Evolutionary conservation across 2,888 invertebrate genomes (phyloP).

Genomic region (Sinentomon sp.): DNA sequence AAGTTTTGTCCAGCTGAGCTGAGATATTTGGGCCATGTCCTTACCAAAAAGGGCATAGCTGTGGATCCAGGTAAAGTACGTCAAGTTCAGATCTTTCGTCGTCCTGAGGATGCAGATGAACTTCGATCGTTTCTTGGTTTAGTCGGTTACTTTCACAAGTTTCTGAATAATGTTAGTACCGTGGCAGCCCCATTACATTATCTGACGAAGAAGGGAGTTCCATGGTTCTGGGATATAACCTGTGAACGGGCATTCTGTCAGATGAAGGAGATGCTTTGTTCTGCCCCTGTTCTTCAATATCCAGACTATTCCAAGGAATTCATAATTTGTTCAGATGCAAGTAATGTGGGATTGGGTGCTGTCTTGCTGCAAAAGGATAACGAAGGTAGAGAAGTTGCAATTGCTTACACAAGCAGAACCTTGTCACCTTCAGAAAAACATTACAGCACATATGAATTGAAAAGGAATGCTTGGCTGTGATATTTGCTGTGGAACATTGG

Average conservation of each 20-base stretch:
- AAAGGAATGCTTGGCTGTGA: no score
- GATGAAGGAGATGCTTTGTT: neutral
- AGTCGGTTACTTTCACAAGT: neutral
- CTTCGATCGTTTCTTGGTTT: constrained; percentile 3
- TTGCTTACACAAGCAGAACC: no score
- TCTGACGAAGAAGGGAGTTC: neutral
- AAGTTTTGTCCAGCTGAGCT: no score
- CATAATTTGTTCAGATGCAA: no score
- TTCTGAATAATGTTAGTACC: constrained; percentile 1
- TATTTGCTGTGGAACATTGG: no score
- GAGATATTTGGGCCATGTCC: constrained; percentile 1
- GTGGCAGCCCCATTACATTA: constrained; percentile 3
- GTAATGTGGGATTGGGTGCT: no score
- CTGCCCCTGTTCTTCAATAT: neutral
- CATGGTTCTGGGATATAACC: neutral
- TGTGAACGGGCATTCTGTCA: neutral
- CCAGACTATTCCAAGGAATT: neutral
- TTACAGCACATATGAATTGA: no score
- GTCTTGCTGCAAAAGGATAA: no score
- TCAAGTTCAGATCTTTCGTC: neutral
- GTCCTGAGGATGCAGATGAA: constrained; percentile 1
- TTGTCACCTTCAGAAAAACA: no score
- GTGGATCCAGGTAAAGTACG: neutral
- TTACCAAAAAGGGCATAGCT: neutral
- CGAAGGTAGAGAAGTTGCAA: no score